Base-by-base conservation (phyloP, 2,888 invertebrate genomes). In the Lamellibrachia satsuma region DNA sequence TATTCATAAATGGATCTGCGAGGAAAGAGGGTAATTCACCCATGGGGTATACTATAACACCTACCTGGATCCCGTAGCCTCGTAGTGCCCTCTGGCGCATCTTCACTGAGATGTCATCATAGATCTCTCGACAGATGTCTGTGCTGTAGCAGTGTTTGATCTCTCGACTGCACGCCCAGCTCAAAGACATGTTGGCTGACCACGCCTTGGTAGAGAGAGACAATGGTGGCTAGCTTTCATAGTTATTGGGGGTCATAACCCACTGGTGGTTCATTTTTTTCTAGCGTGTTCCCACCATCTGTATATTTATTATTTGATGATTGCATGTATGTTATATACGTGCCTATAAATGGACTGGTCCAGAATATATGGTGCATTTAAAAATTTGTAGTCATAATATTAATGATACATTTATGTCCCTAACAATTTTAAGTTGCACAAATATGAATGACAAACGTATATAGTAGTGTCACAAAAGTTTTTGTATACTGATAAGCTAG, bases 41-140 rank as follows among this genome's bases (percentile, higher is more conserved):
- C 22, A 22, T 22, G 22, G 22, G 22, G 75, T 75, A 75, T 22
- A 75, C 75, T n/a, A 6, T 2, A 75, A 6, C 60, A 95, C 95
- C 96, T 96, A 98, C 98, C 97, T 98, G 97, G 93, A 98, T 97
- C 3, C 98, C 98, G 96, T 98, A 98, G 94, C 98, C 98, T 91
- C 97, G 97, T 92, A 97, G 95, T 52, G 98, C 98, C 94, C 98
- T 97, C 93, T 97, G 97, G 95, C 97, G 98, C 96, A 98, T 98
- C 95, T 97, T 97, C 92, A 97, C 97, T 3, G 98, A 97, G 95
- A 98, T 97, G 96, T 98, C 98, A 95, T 97, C 97, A 95, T 97
- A 96, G 94, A 97, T 97, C 51, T 96, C 96, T 15, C 55, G 57
- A 52, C 93, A 92, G 27, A 93, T 55, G 15, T 92, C 92, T 94